Percentiles rank a stretch among this genome's conserved stretches.
Conservation (phyloP, 2,888 invertebrate genomes). For the Drosophila melanosoma region DNA sequence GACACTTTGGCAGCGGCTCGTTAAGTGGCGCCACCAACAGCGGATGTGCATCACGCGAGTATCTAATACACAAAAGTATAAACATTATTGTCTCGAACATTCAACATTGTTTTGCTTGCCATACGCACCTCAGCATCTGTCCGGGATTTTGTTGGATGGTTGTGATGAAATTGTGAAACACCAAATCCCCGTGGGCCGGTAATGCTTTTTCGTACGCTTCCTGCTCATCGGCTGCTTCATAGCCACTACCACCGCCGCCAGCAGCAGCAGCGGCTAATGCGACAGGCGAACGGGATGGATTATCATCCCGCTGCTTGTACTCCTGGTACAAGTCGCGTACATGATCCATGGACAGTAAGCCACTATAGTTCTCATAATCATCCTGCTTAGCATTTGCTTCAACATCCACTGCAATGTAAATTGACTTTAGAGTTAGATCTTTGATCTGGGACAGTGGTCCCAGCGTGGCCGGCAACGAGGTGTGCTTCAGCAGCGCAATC, state of each 20-base stretch:
- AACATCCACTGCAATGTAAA: slow-evolving; percentile 88
- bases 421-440: slow-evolving; percentile 85
- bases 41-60: slow-evolving; percentile 90
- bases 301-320: slow-evolving; percentile 86
- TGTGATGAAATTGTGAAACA: slow-evolving; percentile 92
- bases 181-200: slow-evolving; percentile 92
- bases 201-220: slow-evolving; percentile 92
- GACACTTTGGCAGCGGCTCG: slow-evolving; percentile 86
- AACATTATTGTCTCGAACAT: background rate
- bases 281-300: slow-evolving; percentile 75
- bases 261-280: slow-evolving; percentile 54
- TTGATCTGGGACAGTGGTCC: slow-evolving; percentile 81
- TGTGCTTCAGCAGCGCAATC: slow-evolving; percentile 89
- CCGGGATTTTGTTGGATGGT: slow-evolving; percentile 91
- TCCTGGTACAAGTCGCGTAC: slow-evolving; percentile 88
- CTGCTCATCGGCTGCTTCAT: slow-evolving; percentile 79
- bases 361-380: slow-evolving; percentile 82
- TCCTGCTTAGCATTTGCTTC: slow-evolving; percentile 84
- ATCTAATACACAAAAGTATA: slow-evolving; percentile 86
- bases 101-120: background rate
- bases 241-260: slow-evolving; percentile 5
- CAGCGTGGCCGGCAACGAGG: slow-evolving; percentile 76
- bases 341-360: slow-evolving; percentile 86
- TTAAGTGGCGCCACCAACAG: slow-evolving; percentile 89
- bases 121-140: slow-evolving; percentile 91